Base-by-base conservation (phyloP, 2,113 vertebrate species). In the Falco punctatus region DNA sequence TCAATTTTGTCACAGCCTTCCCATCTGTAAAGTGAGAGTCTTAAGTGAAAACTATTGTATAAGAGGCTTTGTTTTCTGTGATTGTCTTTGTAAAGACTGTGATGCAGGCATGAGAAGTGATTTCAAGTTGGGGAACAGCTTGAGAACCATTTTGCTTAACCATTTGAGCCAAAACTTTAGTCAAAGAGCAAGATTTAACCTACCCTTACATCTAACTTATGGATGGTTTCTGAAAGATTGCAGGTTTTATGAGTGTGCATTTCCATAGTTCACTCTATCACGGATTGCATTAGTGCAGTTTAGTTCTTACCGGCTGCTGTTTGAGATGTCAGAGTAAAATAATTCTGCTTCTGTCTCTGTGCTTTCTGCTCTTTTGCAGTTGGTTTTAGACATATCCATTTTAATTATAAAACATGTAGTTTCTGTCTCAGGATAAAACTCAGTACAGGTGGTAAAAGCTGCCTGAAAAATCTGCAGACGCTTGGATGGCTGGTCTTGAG, bases 181-280 rank as follows among this genome's bases (percentile, higher is more conserved):
- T 73, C 17, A 30, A 54, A 81, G 65, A 70, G 38, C 28, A 57
- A 80, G 21, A n/a, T 46, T 11, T 66, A 73, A 49, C 27, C 24
- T 35, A 10, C 54, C 11, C 57, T 69, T 64, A 15, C 30, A 20
- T 89, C 44, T 92, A 22, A 5, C 1, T 0, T 35, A 11, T 16
- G 27, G 69, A 19, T 21, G 32, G 58, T 62, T 72, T 1, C 49
- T 48, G 79, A 46, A 82, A 48, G 71, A 30, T 6, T 49, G 49
- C 49, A 24, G 15, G 40, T 59, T 13, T 64, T 84, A 20, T 0
- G 0, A 24, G 3, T 23, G 33, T 33, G 35, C 0, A 0, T 72
- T 85, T 86, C 64, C 79, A 13, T 27, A 83, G 28, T 24, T 86
- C 22, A 5, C 12, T 51, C 40, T 72, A 30, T 38, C 44, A 55